These are phyloP conservation scores for Tineola bisselliella DNA, from an alignment of 2,888 invertebrate genomes.

Conservation along the genomic window DNA sequence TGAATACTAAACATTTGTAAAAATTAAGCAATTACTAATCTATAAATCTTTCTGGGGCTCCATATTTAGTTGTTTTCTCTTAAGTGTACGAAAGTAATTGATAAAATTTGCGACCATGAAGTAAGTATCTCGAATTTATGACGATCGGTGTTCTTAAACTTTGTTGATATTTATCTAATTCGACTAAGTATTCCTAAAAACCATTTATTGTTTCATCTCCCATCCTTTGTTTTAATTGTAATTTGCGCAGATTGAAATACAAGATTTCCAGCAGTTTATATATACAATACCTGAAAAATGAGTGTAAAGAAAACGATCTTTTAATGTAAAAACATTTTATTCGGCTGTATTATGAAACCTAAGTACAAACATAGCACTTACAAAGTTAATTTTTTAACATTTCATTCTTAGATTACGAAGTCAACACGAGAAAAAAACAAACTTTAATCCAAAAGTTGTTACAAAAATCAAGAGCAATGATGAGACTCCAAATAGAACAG, in stretches of 20 bases:
- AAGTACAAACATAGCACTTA: constrained; percentile 1
- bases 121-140: neutral
- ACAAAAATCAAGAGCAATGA: neutral
- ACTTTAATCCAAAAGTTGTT: neutral
- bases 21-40: too few species aligned
- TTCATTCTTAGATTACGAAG: neutral
- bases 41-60: too few species aligned
- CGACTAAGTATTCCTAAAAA: too few species aligned
- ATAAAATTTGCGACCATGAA: neutral
- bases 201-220: too few species aligned
- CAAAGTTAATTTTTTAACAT: neutral
- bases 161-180: too few species aligned
- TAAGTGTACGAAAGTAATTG: neutral
- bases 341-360: neutral
- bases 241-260: too few species aligned
- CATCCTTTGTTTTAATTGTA: too few species aligned
- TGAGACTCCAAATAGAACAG: neutral
- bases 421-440: neutral
- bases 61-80: neutral
- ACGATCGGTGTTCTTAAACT: too few species aligned
- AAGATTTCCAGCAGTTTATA: too few species aligned
- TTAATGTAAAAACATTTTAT: neutral
- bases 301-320: neutral
- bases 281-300: too few species aligned
- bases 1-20: too few species aligned